Evolutionary conservation across 2,113 vertebrate species (phyloP).

Genomic region (Pagrus major): DNA sequence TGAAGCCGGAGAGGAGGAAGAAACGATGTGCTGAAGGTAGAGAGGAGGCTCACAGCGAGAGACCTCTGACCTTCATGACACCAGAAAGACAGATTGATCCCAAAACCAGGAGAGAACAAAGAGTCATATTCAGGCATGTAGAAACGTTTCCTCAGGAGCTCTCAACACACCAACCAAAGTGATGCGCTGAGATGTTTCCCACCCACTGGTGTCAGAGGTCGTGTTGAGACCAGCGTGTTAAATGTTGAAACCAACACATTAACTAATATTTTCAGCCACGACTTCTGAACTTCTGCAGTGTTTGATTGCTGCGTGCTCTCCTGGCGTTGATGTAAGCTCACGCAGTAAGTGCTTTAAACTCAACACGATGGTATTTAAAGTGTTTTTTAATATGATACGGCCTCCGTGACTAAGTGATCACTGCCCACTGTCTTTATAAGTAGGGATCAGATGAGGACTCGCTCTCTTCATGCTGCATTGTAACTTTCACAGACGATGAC

Average conservation of each 20-base stretch:
- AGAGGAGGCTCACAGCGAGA: background rate
- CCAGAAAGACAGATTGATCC: background rate
- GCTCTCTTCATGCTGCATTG: background rate
- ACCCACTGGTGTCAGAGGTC: constrained; percentile 4
- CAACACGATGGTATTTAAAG: background rate
- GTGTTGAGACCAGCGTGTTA: background rate
- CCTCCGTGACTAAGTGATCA: background rate
- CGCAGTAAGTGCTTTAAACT: constrained; percentile 25
- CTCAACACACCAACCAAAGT: background rate
- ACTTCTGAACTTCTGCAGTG: constrained; percentile 2
- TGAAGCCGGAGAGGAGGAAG: no score
- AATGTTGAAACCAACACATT: background rate
- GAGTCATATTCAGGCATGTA: background rate
- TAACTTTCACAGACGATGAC: background rate
- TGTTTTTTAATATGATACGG: constrained; percentile 11
- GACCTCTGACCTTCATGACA: background rate
- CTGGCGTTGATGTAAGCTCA: background rate
- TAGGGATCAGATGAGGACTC: background rate
- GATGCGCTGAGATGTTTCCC: constrained; percentile 5
- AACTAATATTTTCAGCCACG: background rate
- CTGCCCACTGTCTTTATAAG: constrained; percentile 3
- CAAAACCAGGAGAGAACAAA: background rate
- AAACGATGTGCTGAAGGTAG: background rate
- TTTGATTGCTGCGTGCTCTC: background rate
- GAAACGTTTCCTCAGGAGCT: background rate